Percentiles rank a stretch among this genome's conserved stretches.
Conservation (phyloP, 2,113 vertebrate genomes). For the Hiodon tergisus region DNA sequence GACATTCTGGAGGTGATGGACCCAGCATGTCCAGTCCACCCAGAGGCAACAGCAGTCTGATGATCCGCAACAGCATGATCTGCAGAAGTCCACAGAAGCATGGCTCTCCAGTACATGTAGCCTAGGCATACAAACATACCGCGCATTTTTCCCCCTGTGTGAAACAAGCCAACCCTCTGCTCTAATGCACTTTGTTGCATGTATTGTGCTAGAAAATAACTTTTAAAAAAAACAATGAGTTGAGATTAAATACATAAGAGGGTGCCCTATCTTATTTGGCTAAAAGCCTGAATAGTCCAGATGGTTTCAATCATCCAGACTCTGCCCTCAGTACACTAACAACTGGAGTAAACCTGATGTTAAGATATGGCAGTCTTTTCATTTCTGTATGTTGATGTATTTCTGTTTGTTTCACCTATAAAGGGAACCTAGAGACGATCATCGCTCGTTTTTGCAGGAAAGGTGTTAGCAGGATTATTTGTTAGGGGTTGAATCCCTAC, state of each 20-base stretch:
- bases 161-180: slow-evolving; percentile 2
- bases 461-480: no score
- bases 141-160: slow-evolving; percentile 13
- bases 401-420: slow-evolving; percentile 35
- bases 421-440: slow-evolving; percentile 16
- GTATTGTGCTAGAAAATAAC: background rate
- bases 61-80: background rate
- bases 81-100: background rate
- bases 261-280: slow-evolving; percentile 39
- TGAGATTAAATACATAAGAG: slow-evolving; percentile 30
- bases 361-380: slow-evolving; percentile 6
- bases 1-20: background rate
- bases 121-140: slow-evolving; percentile 23
- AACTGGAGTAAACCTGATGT: background rate
- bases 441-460: slow-evolving; percentile 25
- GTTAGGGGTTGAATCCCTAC: slow-evolving; percentile 15
- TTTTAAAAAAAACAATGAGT: background rate
- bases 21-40: background rate
- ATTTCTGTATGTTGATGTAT: slow-evolving; percentile 9
- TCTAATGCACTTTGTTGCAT: background rate
- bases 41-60: background rate
- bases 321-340: slow-evolving; percentile 1
- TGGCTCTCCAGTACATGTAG: slow-evolving; percentile 20
- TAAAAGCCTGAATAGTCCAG: slow-evolving; percentile 34
- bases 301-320: slow-evolving; percentile 40